Evolutionary conservation across 2,888 invertebrate species (phyloP), one percentile per base, ranked within the genome.

Genomic region (Hermodice carunculata): DNA sequence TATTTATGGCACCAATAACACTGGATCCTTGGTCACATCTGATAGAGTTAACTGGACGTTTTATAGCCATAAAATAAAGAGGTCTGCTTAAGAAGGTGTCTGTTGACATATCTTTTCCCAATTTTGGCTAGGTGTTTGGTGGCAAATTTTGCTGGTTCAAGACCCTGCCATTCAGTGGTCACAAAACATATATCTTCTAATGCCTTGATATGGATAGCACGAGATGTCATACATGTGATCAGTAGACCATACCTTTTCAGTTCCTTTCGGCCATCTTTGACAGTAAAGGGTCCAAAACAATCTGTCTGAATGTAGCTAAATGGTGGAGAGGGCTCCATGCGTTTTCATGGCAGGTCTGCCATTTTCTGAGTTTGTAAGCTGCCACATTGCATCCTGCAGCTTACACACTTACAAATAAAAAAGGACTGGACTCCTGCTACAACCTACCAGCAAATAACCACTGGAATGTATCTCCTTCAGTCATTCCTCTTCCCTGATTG

Each of bases 141-240:
- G n/a, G n/a, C n/a, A n/a, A n/a, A n/a, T n/a, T n/a, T n/a, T n/a
- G n/a, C n/a, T n/a, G n/a, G n/a, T n/a, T n/a, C n/a, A n/a, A n/a
- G n/a, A n/a, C n/a, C n/a, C n/a, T n/a, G n/a, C n/a, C n/a, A n/a
- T n/a, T n/a, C n/a, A n/a, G n/a, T n/a, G n/a, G n/a, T n/a, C n/a
- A n/a, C n/a, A n/a, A n/a, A n/a, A n/a, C n/a, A n/a, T n/a, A n/a
- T n/a, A n/a, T n/a, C 32, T 17, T 66, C 28, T 4, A 28, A n/a
- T 2, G 44, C 29, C 34, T 78, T 78, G 22, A 79, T n/a, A 40
- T 79, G 76, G 1, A 78, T 65, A 3, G 78, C 78, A 44, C 73
- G 72, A 24, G 53, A 61, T 17, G 14, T 19, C n/a, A 61, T 14
- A 31, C 61, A 62, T 6, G 61, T 58, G 43, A 43, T 43, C 26